A percentile compares a stretch with the other conserved stretches of the same genome.
Evolutionary conservation across 2,113 vertebrate genomes (phyloP).

Genomic region (Chaetodon auriga): DNA sequence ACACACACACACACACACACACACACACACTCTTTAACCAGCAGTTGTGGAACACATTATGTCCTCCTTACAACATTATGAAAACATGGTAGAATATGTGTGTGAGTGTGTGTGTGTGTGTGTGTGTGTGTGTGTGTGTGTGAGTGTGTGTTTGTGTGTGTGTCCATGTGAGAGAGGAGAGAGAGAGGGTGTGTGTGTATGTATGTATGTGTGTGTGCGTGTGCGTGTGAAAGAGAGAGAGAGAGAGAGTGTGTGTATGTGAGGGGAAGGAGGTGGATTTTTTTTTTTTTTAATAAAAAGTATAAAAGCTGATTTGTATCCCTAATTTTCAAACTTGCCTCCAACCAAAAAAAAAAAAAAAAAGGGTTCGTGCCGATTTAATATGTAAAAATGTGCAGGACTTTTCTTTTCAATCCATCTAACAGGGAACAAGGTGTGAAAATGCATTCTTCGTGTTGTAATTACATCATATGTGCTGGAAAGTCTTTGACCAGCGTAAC

Average conservation of each 20-base stretch:
- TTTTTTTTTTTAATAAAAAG: slow-evolving; percentile 4
- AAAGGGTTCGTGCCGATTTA: neutral
- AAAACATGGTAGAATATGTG: slow-evolving; percentile 3
- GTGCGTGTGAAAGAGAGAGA: neutral
- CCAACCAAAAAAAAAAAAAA: neutral
- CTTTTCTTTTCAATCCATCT: neutral
- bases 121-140: neutral
- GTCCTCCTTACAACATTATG: slow-evolving; percentile 30
- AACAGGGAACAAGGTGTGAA: slow-evolving; percentile 27
- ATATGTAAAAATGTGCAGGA: neutral
- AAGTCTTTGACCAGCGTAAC: slow-evolving; percentile 39
- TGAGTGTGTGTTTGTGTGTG: neutral
- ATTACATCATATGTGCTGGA: slow-evolving; percentile 38
- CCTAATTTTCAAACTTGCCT: slow-evolving; percentile 7
- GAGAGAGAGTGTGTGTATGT: no score
- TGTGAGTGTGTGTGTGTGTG: slow-evolving; percentile 12
- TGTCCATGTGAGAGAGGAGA: no score
- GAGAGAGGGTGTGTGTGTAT: neutral
- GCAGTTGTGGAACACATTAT: slow-evolving; percentile 51
- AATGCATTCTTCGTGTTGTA: neutral
- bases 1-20: neutral
- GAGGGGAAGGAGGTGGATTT: no score
- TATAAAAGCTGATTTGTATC: neutral
- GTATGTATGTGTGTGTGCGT: slow-evolving; percentile 7
- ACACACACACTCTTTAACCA: neutral